Base-by-base conservation (phyloP, 1,140 invertebrate species). In the Anagrus nilaparvatae region DNA sequence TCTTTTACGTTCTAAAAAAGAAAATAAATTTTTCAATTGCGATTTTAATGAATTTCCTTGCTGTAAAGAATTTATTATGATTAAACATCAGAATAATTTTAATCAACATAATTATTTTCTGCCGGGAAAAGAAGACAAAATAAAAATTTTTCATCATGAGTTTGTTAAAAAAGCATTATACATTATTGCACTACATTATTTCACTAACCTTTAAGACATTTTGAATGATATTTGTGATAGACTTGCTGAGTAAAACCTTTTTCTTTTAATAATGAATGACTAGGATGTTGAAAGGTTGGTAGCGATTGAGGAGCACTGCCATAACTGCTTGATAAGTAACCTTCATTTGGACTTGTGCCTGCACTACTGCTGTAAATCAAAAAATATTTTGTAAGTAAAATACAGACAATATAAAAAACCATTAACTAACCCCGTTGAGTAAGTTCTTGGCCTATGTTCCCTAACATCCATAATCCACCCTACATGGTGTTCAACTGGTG, bases 211-310 rank as follows among this genome's bases (percentile, higher is more conserved):
- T 95, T 96, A 3, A 97, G 70, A 68, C 92, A 96, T 43, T 88
- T 75, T 23, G 84, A 84, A 65, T 89, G 81, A 66, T 93, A 97
- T 69, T 95, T 97, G 64, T 91, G 84, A 67, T 97, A 97, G 3
- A 84, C 90, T 67, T 94, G 87, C 65, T 97, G 95, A 10, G 93
- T 94, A 69, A 98, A 99, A 53, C 92, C 88, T 63, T 97, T 97
- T 67, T 97, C 91, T 56, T 93, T 84, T n/a, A 97, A 77, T 48
- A 97, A 71, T 19, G 89, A 78, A 69, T 97, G 91, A 58, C 90
- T 95, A 23, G 94, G 93, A 73, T 98, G 94, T 61, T 96, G 90
- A 75, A 97, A 96, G 19, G 77, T 74, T 13, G 90, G 90, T 58
- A 96, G 70, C 32, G 88, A 81, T 59, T 87, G 81, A 3, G 83